Base-by-base conservation (phyloP, 2,888 invertebrate genomes). In the Pilophorus perplexus region DNA sequence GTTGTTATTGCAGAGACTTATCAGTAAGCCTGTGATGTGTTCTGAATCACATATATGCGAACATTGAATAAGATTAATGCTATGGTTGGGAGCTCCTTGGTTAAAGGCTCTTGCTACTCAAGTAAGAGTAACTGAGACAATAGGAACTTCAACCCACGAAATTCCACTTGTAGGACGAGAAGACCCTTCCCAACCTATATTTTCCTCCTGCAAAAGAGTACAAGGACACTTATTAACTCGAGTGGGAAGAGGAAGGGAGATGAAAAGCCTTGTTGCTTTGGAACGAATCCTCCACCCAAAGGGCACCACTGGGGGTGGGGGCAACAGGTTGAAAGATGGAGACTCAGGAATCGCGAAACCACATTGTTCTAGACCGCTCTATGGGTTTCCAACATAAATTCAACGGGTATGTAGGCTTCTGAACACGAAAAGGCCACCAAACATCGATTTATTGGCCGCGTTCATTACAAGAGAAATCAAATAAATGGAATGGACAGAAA, bases 141-240 rank as follows among this genome's bases (percentile, higher is more conserved):
- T 52, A 28, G 27, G 46, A 14, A 10, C 2, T n/a, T 33, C 33
- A 33, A 8, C 28, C 3, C 12, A 46, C 20, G 46, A 52, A 52
- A 25, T 52, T 3, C 28, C 12, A 52, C 52, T 52, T n/a, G n/a
- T n/a, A n/a, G n/a, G n/a, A n/a, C 27, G 14, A 18, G 27, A 52
- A 28, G 28, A 52, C 52, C 52, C 25, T 52, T 28, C 52, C 28
- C 14, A 18, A 14, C 25, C 27, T 52, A 25, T 52, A 28, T 14
- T 18, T 52, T 25, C 52, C 28, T 25, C 28, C 14, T 12, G 52
- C 8, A 5, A n/a, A 22, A 25, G 20, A 18, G 28, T 25, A 52
- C 33, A 33, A 33, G 52, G 28, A 52, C 52, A 52, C 52, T 52
- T 52, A 52, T 52, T 52, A 52, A 52, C 52, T 52, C 52, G 27